Conservation (phyloP, 2,888 invertebrate species). For the Idaea aversata region DNA sequence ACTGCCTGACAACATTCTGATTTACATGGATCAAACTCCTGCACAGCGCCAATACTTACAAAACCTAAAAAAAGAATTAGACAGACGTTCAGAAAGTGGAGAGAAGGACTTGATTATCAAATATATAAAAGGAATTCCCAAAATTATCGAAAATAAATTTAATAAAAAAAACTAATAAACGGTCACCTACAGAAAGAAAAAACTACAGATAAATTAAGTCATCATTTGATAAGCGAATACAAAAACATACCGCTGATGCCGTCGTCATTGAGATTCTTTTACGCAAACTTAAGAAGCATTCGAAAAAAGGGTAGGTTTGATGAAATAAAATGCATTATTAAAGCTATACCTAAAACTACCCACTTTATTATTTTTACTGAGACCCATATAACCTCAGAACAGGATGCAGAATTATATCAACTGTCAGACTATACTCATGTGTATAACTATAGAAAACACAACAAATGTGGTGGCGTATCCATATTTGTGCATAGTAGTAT, state of each 20-base stretch:
- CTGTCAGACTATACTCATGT: slow-evolving; percentile 14
- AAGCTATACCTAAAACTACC: slow-evolving; percentile 22
- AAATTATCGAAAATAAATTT: slow-evolving; percentile 13
- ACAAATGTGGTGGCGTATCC: slow-evolving; percentile 30
- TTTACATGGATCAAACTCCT: slow-evolving; percentile 28
- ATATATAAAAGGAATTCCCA: slow-evolving; percentile 30
- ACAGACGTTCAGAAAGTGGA: slow-evolving; percentile 20
- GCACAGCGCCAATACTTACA: slow-evolving; percentile 20
- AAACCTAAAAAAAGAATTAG: slow-evolving; percentile 20
- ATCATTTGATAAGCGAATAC: slow-evolving; percentile 22
- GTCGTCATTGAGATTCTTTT: slow-evolving; percentile 24
- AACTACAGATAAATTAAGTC: neutral
- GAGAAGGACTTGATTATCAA: slow-evolving; percentile 29
- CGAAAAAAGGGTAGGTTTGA: slow-evolving; percentile 23
- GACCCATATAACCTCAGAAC: slow-evolving; percentile 26
- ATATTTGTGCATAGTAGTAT: slow-evolving; percentile 27
- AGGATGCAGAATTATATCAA: neutral
- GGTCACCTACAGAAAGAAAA: slow-evolving; percentile 3
- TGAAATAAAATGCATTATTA: slow-evolving; percentile 15
- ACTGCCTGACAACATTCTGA: slow-evolving; percentile 16
- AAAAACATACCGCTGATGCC: slow-evolving; percentile 17
- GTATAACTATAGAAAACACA: slow-evolving; percentile 23
- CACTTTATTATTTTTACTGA: slow-evolving; percentile 22
- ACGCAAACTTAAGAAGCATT: slow-evolving; percentile 28
- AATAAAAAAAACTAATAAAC: slow-evolving; percentile 18